A percentile compares a stretch with the other conserved stretches of the same genome.
Conservation (phyloP, 2,113 vertebrate species). For the Symphodus melops region DNA sequence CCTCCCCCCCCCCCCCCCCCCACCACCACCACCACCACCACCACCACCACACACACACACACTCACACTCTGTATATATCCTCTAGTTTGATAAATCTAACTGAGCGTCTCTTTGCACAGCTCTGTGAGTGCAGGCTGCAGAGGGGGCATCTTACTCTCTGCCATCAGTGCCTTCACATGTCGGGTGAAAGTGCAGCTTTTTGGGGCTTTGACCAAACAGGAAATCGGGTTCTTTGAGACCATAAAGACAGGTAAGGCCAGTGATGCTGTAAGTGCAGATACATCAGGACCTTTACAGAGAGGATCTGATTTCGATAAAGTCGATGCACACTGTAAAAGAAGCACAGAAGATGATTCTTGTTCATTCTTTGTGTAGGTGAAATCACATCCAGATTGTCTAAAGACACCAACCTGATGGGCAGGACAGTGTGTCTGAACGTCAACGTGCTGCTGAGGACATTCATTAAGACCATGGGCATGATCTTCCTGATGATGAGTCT, state of each 20-base stretch:
- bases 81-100: background rate
- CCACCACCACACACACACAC: no score
- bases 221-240: constrained; percentile 82
- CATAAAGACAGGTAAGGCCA: constrained; percentile 72
- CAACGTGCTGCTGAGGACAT: constrained; percentile 86
- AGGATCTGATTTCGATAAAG: background rate
- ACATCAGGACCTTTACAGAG: background rate
- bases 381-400: constrained; percentile 83
- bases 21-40: no score
- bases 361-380: constrained; percentile 78
- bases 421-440: constrained; percentile 82
- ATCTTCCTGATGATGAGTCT: constrained; percentile 84
- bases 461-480: constrained; percentile 84
- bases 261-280: background rate
- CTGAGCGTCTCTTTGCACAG: constrained; percentile 45
- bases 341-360: background rate
- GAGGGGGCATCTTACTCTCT: constrained; percentile 76
- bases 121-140: constrained; percentile 75
- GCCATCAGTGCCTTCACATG: constrained; percentile 65
- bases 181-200: constrained; percentile 73
- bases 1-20: background rate
- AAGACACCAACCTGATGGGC: constrained; percentile 84
- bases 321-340: background rate
- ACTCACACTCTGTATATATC: background rate
- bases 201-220: constrained; percentile 74